Percentiles rank a stretch among this genome's conserved stretches.
phyloP scores from a whole-genome alignment of 1,140 invertebrate genomes.

The Nilaparvata lugens region DNA sequence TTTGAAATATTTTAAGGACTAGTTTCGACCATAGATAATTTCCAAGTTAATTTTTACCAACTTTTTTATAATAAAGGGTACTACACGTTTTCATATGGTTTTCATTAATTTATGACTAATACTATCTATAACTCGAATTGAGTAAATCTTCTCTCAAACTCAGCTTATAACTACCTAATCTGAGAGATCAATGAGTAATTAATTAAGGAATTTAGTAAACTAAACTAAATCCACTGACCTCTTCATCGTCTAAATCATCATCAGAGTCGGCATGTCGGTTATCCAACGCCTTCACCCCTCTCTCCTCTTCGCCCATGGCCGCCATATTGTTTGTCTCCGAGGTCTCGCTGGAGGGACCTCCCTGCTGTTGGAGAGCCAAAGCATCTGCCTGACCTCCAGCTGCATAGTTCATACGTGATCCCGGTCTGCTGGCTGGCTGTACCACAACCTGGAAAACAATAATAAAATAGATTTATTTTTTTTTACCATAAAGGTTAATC shows the following conservation, averaged over 20 bases:
- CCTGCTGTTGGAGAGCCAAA: background rate
- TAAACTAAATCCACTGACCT: slow-evolving; percentile 5
- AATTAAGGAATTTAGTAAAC: too few relatives aligned
- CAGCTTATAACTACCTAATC: too few relatives aligned
- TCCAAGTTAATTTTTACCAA: too few relatives aligned
- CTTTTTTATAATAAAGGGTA: too few relatives aligned
- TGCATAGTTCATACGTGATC: slow-evolving; percentile 3
- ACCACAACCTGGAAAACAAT: slow-evolving; percentile 7
- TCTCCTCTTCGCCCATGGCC: background rate
- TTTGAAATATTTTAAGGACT: too few relatives aligned
- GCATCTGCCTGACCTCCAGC: background rate
- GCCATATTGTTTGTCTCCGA: slow-evolving; percentile 3
- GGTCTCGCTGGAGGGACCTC: background rate
- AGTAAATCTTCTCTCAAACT: too few relatives aligned
- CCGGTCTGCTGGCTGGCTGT: background rate
- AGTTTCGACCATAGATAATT: too few relatives aligned
- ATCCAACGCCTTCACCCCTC: background rate
- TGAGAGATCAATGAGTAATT: too few relatives aligned
- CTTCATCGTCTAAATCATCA: slow-evolving; percentile 14
- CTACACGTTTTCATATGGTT: too few relatives aligned
- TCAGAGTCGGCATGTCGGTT: slow-evolving; percentile 9
- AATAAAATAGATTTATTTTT: background rate
- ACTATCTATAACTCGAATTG: too few relatives aligned
- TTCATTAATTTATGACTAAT: too few relatives aligned
- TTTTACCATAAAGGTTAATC: background rate